Base-by-base conservation (phyloP, 2,888 invertebrate genomes). In the Plusia festucae region DNA sequence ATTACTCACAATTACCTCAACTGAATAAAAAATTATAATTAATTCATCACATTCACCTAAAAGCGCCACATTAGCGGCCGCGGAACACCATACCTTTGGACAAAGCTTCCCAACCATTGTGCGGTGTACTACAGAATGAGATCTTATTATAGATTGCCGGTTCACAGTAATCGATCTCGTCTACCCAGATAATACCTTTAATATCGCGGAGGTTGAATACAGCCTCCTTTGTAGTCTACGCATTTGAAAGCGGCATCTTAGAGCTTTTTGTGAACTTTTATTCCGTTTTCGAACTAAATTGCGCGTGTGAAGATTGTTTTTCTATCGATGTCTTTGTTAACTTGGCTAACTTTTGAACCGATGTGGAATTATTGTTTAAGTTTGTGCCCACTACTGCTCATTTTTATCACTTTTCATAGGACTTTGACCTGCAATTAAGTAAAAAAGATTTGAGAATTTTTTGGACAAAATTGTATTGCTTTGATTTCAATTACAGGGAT, bases 71-170 rank as follows among this genome's bases (percentile, higher is more conserved):
- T 84, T 87, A 85, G 30, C 32, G 63, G 40, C 51, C 22, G 24
- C 53, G 53, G 51, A 68, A 73, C 77, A 71, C 70, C 77, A 75
- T 76, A 77, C 80, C 79, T 78, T 73, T 71, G 79, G 81, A 85
- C 84, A 83, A 84, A 85, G 84, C 78, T 75, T 62, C 73, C 67
- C 71, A 44, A 73, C 82, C 81, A 85, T 85, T 84, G 84, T 85
- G 82, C 78, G 80, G 86, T 84, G 78, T 76, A 83, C 78, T 79
- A 79, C 78, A 83, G 80, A 85, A 83, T 84, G 79, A 87, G 90
- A 90, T 90, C 89, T 88, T 88, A 90, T 89, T 90, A 90, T 87
- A 90, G 90, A 90, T 90, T 79, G 81, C 72, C 68, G 76, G 81
- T 76, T 76, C 76, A 76, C 70, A 78, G 83, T 82, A 82, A 86